Evolutionary conservation across 2,113 vertebrate genomes (phyloP).

Genomic region (Isichthys henryi): DNA sequence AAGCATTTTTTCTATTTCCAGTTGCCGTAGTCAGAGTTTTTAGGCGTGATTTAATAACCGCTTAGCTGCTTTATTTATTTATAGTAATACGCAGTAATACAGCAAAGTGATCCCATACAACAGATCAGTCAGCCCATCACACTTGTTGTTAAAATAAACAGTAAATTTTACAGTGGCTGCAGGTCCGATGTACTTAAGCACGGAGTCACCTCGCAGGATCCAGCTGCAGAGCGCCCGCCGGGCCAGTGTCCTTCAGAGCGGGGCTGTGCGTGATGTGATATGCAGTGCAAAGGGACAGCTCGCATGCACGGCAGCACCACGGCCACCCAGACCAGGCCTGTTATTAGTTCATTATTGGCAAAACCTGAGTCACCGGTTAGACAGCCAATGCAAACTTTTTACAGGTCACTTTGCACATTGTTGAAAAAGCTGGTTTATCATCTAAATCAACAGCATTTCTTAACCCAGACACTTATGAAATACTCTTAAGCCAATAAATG

Average conservation of each 20-base stretch:
- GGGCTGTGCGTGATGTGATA: neutral
- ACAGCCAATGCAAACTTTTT: neutral
- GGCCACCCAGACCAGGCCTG: neutral
- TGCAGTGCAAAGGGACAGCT: neutral
- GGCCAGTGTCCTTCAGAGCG: neutral
- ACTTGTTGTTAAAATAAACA: neutral
- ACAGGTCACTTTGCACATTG: neutral
- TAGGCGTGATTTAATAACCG: neutral
- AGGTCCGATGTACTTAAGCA: neutral
- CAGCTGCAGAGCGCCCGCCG: neutral
- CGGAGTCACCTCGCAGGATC: neutral
- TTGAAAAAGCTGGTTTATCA: neutral
- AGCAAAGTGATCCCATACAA: neutral
- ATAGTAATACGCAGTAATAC: neutral
- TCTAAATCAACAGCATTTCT: neutral
- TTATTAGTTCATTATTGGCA: neutral
- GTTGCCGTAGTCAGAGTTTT: neutral
- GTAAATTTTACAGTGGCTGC: neutral
- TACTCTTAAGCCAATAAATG: neutral
- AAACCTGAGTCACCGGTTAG: neutral
- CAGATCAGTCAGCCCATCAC: neutral
- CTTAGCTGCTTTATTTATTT: neutral
- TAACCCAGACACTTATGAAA: neutral
- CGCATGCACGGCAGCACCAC: neutral
- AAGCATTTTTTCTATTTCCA: neutral